Percentiles rank a stretch among this genome's conserved stretches.
Evolutionary conservation across 1,140 invertebrate species (phyloP).

Genomic region (Halictus rubicundus): DNA sequence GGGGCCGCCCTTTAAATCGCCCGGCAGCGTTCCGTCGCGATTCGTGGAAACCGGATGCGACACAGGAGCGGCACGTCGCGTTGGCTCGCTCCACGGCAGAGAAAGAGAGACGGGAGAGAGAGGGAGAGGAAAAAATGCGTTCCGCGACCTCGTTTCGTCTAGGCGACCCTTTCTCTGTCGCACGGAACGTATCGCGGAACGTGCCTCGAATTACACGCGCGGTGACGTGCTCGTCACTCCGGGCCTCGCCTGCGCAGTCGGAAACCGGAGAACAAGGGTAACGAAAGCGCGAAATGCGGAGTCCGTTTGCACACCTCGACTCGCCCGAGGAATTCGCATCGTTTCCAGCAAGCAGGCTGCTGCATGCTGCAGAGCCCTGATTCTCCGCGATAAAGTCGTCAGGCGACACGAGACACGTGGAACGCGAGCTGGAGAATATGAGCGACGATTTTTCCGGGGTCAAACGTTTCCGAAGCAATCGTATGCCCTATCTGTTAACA

Average conservation of each 20-base stretch:
- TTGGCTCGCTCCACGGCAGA: background rate
- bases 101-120: too few species aligned
- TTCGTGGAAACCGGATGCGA: slow-evolving; percentile 39
- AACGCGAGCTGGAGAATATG: too few species aligned
- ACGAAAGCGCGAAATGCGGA: background rate
- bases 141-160: slow-evolving; percentile 50
- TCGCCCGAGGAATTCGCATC: background rate
- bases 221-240: slow-evolving; percentile 11
- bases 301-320: background rate
- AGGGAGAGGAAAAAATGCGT: slow-evolving; percentile 19
- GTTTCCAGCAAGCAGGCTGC: background rate
- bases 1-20: slow-evolving; percentile 35
- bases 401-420: too few species aligned
- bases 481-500: too few species aligned
- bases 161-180: slow-evolving; percentile 41
- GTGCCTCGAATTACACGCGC: slow-evolving; percentile 54
- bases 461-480: too few species aligned
- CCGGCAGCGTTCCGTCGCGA: slow-evolving; percentile 17
- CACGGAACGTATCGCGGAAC: slow-evolving; percentile 37
- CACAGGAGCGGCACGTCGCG: slow-evolving; percentile 31
- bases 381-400: too few species aligned
- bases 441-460: too few species aligned
- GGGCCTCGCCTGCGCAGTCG: background rate
- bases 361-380: background rate
- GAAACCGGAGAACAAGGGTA: background rate